phyloP scores from a whole-genome alignment of 2,797 vertebrate species.

The Calcarius lapponicus region DNA sequence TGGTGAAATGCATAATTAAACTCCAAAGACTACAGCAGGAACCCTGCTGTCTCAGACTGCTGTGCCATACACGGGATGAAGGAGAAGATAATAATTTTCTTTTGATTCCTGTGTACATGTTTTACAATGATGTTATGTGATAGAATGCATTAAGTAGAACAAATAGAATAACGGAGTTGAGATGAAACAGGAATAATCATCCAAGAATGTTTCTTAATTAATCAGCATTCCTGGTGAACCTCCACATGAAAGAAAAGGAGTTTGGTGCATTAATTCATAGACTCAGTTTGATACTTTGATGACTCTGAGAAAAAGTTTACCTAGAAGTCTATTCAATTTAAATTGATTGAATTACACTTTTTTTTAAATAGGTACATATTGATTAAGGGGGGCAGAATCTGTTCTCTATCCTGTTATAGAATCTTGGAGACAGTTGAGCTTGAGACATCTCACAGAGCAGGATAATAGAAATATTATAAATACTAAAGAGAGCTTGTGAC shows the following conservation, averaged over 20 bases:
- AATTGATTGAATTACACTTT: neutral
- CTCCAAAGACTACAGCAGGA: neutral
- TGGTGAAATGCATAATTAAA: neutral
- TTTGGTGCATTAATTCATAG: neutral
- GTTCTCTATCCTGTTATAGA: neutral
- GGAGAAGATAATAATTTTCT: neutral
- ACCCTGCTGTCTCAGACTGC: neutral
- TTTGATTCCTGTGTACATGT: neutral
- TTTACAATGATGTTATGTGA: neutral
- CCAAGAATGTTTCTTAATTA: neutral
- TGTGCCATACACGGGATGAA: neutral
- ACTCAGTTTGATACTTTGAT: neutral
- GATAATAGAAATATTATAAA: neutral
- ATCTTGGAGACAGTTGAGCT: neutral
- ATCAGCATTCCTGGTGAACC: neutral
- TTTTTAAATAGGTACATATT: neutral
- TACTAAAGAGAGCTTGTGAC: neutral
- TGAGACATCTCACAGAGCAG: neutral
- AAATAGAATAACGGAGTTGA: neutral
- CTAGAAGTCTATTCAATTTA: neutral
- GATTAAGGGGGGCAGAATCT: neutral
- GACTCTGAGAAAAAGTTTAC: neutral
- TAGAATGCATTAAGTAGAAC: neutral
- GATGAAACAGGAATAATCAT: neutral
- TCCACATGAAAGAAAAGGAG: neutral